phyloP scores from a whole-genome alignment of 2,113 vertebrate genomes.

The Sterna hirundo region DNA sequence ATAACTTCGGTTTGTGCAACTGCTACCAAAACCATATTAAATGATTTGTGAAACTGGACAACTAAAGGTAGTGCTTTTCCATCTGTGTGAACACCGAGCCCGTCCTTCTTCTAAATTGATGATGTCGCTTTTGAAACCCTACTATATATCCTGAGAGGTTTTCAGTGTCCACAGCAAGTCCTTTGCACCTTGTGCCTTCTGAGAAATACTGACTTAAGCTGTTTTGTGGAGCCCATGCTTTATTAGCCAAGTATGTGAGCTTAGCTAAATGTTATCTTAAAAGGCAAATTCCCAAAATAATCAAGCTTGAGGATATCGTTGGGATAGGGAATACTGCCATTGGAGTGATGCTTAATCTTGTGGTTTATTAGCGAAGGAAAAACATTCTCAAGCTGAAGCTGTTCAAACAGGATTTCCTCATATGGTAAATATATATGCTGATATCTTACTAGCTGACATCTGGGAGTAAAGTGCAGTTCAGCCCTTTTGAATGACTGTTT shows the following conservation, averaged over 20 bases:
- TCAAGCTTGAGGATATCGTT: neutral
- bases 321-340: neutral
- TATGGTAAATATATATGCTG: neutral
- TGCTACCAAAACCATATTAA: neutral
- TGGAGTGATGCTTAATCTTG: neutral
- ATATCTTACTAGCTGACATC: neutral
- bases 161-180: neutral
- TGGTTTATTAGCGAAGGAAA: neutral
- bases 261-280: neutral
- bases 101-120: fast-evolving
- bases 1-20: neutral
- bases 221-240: neutral
- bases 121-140: fast-evolving
- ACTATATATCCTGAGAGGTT: fast-evolving
- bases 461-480: conserved; percentile 21
- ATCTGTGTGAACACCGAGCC: neutral
- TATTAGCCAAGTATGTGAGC: neutral
- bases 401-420: conserved; percentile 1
- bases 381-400: neutral
- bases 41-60: neutral
- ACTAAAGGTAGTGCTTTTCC: neutral
- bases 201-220: neutral
- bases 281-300: neutral
- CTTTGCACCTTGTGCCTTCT: neutral
- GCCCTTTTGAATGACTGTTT: neutral